Percentiles rank a stretch among this genome's conserved stretches.
phyloP scores from a whole-genome alignment of 2,113 vertebrate species.

The Aramus guarauna region DNA sequence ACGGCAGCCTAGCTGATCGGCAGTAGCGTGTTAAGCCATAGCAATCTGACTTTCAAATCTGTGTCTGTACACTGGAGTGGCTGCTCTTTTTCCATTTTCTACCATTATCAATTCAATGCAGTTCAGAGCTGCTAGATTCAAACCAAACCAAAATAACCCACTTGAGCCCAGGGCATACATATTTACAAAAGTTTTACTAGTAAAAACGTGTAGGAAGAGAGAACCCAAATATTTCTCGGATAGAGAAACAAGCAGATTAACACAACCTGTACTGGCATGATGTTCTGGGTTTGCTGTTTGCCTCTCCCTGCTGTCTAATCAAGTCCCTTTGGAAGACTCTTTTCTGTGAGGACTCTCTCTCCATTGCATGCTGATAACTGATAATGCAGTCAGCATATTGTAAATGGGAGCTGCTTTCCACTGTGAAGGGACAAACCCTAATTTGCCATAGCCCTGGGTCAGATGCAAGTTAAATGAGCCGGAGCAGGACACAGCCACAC shows the following conservation, averaged over 20 bases:
- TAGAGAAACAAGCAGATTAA: constrained; percentile 2
- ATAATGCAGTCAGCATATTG: neutral
- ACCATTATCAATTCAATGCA: neutral
- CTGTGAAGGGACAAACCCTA: constrained; percentile 16
- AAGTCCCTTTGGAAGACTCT: neutral
- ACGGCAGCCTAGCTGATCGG: neutral
- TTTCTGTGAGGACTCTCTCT: neutral
- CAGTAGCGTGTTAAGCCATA: neutral
- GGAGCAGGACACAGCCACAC: neutral
- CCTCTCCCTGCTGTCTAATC: neutral
- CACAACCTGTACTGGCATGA: neutral
- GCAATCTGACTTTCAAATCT: neutral
- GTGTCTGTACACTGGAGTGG: neutral
- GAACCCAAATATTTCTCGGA: constrained; percentile 12
- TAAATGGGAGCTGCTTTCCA: constrained; percentile 17
- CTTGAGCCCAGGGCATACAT: neutral
- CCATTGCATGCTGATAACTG: neutral
- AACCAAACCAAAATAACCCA: neutral
- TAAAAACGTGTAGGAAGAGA: neutral
- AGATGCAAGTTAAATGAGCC: constrained; percentile 13
- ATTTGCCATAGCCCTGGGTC: constrained; percentile 31
- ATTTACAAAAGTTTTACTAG: constrained; percentile 19
- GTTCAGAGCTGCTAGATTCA: neutral
- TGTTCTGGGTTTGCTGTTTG: neutral
- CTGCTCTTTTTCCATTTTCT: neutral